Evolutionary conservation across 2,797 vertebrate genomes (phyloP).

Genomic region (Ptychobarbus kaznakovi): DNA sequence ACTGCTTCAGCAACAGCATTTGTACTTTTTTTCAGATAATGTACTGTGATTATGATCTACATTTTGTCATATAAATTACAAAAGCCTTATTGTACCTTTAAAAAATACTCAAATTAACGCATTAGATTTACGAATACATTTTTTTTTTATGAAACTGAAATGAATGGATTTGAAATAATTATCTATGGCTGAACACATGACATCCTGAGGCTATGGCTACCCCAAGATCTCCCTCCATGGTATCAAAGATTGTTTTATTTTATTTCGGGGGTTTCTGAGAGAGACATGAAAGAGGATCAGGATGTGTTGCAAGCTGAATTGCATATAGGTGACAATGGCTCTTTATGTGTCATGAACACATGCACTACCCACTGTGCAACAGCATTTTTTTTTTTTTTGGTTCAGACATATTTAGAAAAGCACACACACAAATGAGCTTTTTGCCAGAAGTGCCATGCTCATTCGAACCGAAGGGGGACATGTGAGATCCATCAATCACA

Average conservation of each 20-base stretch:
- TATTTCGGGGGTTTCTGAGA: neutral
- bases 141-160: neutral
- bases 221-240: neutral
- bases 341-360: slow-evolving; percentile 20
- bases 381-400: neutral
- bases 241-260: neutral
- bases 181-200: neutral
- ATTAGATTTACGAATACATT: neutral
- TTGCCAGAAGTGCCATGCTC: neutral
- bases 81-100: neutral
- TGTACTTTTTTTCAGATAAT: no score
- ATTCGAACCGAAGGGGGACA: neutral
- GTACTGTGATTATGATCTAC: neutral
- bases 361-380: neutral
- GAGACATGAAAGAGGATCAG: neutral
- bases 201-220: no score
- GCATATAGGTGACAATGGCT: neutral
- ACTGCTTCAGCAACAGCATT: neutral
- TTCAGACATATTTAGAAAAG: neutral
- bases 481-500: slow-evolving; percentile 2
- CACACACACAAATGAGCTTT: neutral
- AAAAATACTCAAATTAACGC: neutral
- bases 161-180: neutral
- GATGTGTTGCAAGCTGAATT: neutral
- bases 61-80: neutral